Evolutionary conservation across 2,888 invertebrate species (phyloP), one percentile per base, ranked within the genome.

Genomic region (Steromphala cineraria): DNA sequence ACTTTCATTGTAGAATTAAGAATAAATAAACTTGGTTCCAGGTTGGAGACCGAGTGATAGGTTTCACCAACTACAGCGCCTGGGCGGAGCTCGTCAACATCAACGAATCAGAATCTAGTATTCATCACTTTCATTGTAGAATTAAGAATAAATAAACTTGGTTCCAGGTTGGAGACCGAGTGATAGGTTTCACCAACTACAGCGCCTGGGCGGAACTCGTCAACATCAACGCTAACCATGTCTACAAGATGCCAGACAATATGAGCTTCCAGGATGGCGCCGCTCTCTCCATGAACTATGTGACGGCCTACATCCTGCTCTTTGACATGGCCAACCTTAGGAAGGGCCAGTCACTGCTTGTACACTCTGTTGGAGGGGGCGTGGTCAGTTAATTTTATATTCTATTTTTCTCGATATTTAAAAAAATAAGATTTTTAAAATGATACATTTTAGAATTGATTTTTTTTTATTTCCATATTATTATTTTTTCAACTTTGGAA

Each of bases 121-220:
- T n/a, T n/a, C n/a, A n/a, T n/a, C n/a, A n/a, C n/a, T n/a, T n/a
- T n/a, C n/a, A n/a, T n/a, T n/a, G n/a, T n/a, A n/a, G n/a, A n/a
- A n/a, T n/a, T n/a, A n/a, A n/a, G n/a, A n/a, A n/a, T n/a, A n/a
- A n/a, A n/a, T n/a, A n/a, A n/a, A n/a, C 31, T 78, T n/a, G 28
- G 55, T 82, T 86, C 0, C 84, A 94, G 94, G 89, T 93, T 28
- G 93, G 93, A 2, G 94, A 94, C 85, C 89, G 91, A 92, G 97
- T 97, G 21, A 96, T 97, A 13, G 97, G 96, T 0, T 94, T 98
- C 81, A 96, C 97, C 0, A 97, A 97, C 93, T 96, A 96, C 94
- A 95, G 95, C 88, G 97, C 97, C 2, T 98, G 97, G 97, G 96
- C 97, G 8, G 97, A 97, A 94, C 94, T 96, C 83, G 97, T 97